Conservation (phyloP, 2,797 vertebrate genomes). For the Hippocampus kuda region DNA sequence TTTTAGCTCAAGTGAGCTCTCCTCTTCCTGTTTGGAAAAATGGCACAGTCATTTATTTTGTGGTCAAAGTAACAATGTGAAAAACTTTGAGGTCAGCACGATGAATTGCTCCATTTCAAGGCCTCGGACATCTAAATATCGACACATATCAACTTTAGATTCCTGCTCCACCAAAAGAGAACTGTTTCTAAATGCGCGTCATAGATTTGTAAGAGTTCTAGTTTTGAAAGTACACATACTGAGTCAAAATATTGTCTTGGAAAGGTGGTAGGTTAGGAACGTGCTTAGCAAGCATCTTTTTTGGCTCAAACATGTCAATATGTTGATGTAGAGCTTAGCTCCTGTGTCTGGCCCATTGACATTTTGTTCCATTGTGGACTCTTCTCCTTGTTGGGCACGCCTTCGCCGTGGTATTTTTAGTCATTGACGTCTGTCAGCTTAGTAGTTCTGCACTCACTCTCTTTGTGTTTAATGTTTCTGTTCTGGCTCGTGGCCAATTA, state of each 20-base stretch:
- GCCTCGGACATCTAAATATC: constrained; percentile 59
- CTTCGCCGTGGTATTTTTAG: constrained; percentile 54
- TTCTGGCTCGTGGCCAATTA: constrained; percentile 39
- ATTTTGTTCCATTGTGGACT: constrained; percentile 31
- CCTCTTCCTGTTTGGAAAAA: constrained; percentile 16
- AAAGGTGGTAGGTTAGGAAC: constrained; percentile 55
- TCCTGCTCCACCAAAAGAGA: constrained; percentile 49
- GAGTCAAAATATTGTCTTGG: constrained; percentile 40
- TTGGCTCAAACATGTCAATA: constrained; percentile 52
- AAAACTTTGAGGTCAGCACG: constrained; percentile 21
- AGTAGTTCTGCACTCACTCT: constrained; percentile 44
- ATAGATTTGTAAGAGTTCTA: constrained; percentile 58
- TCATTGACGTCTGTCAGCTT: constrained; percentile 40
- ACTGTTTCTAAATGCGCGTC: constrained; percentile 49
- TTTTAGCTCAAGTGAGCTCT: constrained; percentile 8
- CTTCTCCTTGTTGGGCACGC: constrained; percentile 47
- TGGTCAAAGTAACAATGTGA: constrained; percentile 23
- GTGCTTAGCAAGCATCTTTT: constrained; percentile 47
- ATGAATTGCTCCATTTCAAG: constrained; percentile 22
- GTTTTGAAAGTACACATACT: constrained; percentile 53
- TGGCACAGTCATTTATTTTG: constrained; percentile 25
- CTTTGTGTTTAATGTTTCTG: constrained; percentile 55
- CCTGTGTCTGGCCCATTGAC: constrained; percentile 43
- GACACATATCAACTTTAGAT: constrained; percentile 66
- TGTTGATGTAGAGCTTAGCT: constrained; percentile 64